Evolutionary conservation across 2,888 invertebrate species (phyloP), one percentile per base, ranked within the genome.

Genomic region (Selenia dentaria): DNA sequence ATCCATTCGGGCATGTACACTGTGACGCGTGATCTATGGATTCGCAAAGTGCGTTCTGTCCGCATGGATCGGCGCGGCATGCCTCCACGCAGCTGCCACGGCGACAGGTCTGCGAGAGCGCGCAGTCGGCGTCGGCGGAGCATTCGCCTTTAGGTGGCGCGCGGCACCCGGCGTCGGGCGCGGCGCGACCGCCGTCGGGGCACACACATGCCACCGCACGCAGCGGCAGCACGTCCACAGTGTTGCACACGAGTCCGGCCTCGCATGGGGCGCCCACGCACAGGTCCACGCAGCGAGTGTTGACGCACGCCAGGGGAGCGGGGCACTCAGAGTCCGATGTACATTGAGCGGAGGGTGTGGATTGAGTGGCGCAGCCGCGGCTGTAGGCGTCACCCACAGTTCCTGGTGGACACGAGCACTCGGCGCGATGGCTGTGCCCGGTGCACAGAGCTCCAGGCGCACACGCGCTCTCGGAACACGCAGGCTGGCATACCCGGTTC

Each of bases 171-270:
- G 94, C 95, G 40, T 94, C 93, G 3, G 91, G 92, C 55, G 95
- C 95, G 0, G 94, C 93, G 29, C 96, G 92, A 0, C 95, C 96
- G 51, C 97, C 96, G 26, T 94, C 92, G 9, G 96, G 96, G 80
- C 97, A 98, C 67, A 95, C 93, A 72, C 97, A 97, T 62, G 97
- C 95, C 62, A 97, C 94, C 0, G 97, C 96, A 37, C 96, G 93
- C 53, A 97, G 82, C 1, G 97, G 97, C 31, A 95, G 72, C 0
- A 96, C 94, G 61, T 96, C 96, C 6, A 95, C 87, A 0, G 96
- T 95, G 47, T 93, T 92, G 75, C 97, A 97, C 46, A 94, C 92
- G 61, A 97, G 96, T 55, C 95, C 95, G 3, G 92, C 86, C 9
- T 93, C 94, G 70, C 97, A 97, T 29, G 96, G 93, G 57, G 94